Percentiles rank a stretch among this genome's conserved stretches.
These are phyloP conservation scores for Tribolium castaneum DNA, from an alignment of 1,140 invertebrate genomes.

Conservation along the genomic window DNA sequence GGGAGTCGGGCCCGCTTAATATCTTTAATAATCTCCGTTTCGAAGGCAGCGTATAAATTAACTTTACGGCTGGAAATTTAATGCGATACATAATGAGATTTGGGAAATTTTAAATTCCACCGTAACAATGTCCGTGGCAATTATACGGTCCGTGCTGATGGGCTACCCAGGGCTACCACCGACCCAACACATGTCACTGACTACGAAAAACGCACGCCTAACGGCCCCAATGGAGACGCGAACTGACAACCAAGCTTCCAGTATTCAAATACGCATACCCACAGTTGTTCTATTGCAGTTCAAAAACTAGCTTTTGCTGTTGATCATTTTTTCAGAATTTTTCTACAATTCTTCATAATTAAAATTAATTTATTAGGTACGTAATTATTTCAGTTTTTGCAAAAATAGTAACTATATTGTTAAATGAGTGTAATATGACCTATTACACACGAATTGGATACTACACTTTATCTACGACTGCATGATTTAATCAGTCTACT, in stretches of 20 bases:
- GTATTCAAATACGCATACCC: too few species aligned
- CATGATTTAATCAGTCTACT: too few species aligned
- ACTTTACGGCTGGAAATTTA: slow-evolving; percentile 59
- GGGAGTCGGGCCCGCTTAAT: slow-evolving; percentile 52
- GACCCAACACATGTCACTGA: neutral
- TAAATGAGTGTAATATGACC: too few species aligned
- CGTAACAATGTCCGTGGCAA: slow-evolving; percentile 41
- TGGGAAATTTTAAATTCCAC: slow-evolving; percentile 58
- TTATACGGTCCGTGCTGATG: slow-evolving; percentile 42
- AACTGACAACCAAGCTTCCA: neutral
- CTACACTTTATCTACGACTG: too few species aligned
- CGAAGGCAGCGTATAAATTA: slow-evolving; percentile 56
- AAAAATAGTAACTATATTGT: too few species aligned
- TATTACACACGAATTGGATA: too few species aligned
- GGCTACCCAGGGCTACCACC: slow-evolving; percentile 5
- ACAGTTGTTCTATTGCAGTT: too few species aligned
- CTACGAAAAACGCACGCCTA: neutral
- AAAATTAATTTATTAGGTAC: too few species aligned
- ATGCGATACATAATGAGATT: slow-evolving; percentile 60
- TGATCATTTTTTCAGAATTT: too few species aligned
- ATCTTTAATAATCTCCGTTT: slow-evolving; percentile 58
- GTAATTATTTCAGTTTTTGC: too few species aligned
- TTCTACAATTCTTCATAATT: too few species aligned
- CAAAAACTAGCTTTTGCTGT: too few species aligned
- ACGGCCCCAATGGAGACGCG: neutral